A percentile compares a stretch with the other conserved stretches of the same genome.
Evolutionary conservation across 2,797 vertebrate species (phyloP).

Genomic region (Acropternis orthonyx): DNA sequence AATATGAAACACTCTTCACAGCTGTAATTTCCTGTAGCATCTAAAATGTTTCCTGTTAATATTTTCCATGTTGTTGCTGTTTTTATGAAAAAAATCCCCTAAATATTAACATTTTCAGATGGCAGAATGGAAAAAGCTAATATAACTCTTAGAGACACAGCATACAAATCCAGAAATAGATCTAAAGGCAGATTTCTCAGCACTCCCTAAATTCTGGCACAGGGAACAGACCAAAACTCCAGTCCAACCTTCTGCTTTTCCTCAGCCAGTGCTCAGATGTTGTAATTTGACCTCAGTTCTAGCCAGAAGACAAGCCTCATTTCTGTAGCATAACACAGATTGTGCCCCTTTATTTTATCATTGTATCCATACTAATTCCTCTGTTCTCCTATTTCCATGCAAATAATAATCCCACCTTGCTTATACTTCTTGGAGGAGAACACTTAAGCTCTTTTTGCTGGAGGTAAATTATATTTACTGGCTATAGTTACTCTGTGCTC

Average conservation of each 20-base stretch:
- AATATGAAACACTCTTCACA: constrained; percentile 25
- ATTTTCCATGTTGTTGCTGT: constrained; percentile 55
- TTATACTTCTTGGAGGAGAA: neutral
- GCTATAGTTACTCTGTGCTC: neutral
- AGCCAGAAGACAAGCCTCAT: constrained; percentile 7
- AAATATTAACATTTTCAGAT: constrained; percentile 58
- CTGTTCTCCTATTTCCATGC: neutral
- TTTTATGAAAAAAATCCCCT: constrained; percentile 20
- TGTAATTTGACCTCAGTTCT: neutral
- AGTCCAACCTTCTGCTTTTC: constrained; percentile 39
- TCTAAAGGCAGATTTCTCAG: constrained; percentile 42
- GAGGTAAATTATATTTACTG: neutral
- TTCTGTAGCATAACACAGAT: neutral
- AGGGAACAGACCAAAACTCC: neutral
- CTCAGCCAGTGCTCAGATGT: neutral
- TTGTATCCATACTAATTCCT: neutral
- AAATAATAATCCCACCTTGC: neutral
- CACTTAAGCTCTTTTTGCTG: neutral
- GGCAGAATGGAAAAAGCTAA: constrained; percentile 38
- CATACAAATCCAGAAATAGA: constrained; percentile 52
- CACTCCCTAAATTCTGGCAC: constrained; percentile 25
- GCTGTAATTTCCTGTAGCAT: constrained; percentile 67
- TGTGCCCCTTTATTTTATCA: neutral
- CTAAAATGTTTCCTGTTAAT: constrained; percentile 67
- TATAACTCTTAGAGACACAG: neutral